A percentile compares a stretch with the other conserved stretches of the same genome.
Evolutionary conservation across 2,113 vertebrate genomes (phyloP).

Genomic region (Caranx ignobilis): DNA sequence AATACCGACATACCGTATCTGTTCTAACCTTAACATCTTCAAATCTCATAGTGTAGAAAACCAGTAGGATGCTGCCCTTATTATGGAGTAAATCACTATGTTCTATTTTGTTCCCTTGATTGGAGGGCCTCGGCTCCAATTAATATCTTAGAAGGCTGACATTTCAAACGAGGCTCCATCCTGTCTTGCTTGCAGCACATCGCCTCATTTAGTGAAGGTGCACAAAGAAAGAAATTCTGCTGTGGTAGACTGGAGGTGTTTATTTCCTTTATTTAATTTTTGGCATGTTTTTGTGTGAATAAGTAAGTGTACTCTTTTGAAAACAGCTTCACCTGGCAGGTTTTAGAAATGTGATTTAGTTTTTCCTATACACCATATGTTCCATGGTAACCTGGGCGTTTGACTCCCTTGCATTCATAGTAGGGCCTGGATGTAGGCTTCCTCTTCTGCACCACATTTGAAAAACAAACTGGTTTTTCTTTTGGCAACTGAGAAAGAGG

Average conservation of each 20-base stretch:
- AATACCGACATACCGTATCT: neutral
- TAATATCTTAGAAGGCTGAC: constrained; percentile 77
- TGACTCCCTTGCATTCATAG: too few species aligned
- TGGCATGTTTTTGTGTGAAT: constrained; percentile 14
- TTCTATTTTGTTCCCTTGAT: constrained; percentile 78
- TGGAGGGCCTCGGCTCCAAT: constrained; percentile 76
- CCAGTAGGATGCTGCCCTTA: constrained; percentile 38
- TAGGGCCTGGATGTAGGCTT: too few species aligned
- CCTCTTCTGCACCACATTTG: too few species aligned
- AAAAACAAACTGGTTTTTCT: too few species aligned
- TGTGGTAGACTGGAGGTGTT: constrained; percentile 30
- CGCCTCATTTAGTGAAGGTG: constrained; percentile 66
- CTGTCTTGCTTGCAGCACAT: constrained; percentile 68
- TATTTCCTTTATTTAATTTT: constrained; percentile 60
- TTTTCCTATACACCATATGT: neutral
- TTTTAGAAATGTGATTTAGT: neutral
- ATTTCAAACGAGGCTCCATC: constrained; percentile 74
- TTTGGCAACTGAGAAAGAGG: too few species aligned
- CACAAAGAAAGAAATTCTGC: constrained; percentile 57
- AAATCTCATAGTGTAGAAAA: constrained; percentile 36
- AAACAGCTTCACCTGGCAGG: constrained; percentile 22
- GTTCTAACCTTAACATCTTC: constrained; percentile 3
- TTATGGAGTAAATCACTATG: constrained; percentile 54
- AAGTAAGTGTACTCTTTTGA: neutral
- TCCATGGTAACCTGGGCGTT: too few species aligned